Conservation (phyloP, 2,888 invertebrate species). For the Latrodectus elegans region DNA sequence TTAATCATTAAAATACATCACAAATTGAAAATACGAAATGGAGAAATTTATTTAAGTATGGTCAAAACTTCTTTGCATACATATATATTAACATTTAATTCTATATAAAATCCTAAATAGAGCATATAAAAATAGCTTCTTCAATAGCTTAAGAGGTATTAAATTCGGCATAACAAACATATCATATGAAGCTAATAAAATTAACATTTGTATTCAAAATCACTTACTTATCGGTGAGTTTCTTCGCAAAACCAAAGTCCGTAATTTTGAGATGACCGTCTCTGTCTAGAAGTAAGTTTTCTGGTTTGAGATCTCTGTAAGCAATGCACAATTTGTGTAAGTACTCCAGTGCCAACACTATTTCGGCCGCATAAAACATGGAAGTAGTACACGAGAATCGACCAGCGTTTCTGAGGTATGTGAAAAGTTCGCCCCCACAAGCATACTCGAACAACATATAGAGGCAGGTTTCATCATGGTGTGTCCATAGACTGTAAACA, state of each 20-base stretch:
- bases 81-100: no score
- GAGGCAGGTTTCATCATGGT: slow-evolving; percentile 90
- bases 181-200: no score
- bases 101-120: no score
- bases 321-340: slow-evolving; percentile 91
- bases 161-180: no score
- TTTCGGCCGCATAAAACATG: slow-evolving; percentile 95
- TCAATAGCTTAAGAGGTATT: no score
- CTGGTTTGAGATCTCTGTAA: slow-evolving; percentile 88
- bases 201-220: not conserved
- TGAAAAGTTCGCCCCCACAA: slow-evolving; percentile 96
- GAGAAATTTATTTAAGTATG: no score
- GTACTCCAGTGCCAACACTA: slow-evolving; percentile 94
- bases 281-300: slow-evolving; percentile 91
- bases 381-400: slow-evolving; percentile 85
- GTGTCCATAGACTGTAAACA: slow-evolving; percentile 87
- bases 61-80: no score
- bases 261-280: slow-evolving; percentile 98
- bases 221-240: slow-evolving; percentile 85
- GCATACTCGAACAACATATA: slow-evolving; percentile 99
- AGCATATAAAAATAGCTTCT: no score
- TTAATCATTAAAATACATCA: no score
- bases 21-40: no score
- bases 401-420: slow-evolving; percentile 93
- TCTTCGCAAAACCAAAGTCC: slow-evolving; percentile 98